phyloP scores from a whole-genome alignment of 2,113 vertebrate genomes.

The Bubalus kerabau region DNA sequence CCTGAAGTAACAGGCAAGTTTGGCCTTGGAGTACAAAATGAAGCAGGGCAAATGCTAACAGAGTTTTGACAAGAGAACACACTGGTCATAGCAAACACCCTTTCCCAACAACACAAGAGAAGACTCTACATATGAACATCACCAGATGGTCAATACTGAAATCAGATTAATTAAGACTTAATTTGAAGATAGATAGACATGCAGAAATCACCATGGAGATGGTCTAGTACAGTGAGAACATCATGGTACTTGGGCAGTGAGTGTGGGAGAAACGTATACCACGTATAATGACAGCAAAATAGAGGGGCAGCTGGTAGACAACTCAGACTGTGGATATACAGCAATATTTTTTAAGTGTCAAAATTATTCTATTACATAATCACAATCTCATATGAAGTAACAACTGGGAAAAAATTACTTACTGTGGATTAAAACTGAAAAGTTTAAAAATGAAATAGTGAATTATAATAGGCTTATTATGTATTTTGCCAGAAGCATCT shows the following conservation, averaged over 20 bases:
- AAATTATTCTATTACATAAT: not conserved
- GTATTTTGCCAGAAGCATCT: not conserved
- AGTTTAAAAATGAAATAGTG: not conserved
- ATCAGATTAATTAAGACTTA: not conserved
- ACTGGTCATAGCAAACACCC: not conserved
- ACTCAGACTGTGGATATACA: not conserved
- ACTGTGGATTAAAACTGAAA: not conserved
- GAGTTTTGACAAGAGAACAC: not conserved
- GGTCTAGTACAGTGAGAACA: not conserved
- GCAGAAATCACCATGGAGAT: not conserved
- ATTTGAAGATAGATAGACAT: not conserved
- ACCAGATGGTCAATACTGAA: not conserved
- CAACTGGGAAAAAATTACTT: too few relatives aligned
- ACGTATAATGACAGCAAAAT: not conserved
- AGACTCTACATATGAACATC: not conserved
- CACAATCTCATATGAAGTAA: not conserved
- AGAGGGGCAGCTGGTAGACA: not conserved
- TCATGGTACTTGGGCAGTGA: too few relatives aligned
- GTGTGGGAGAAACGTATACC: not conserved
- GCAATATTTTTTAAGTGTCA: not conserved
- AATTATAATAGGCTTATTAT: not conserved
- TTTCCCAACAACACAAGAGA: not conserved
- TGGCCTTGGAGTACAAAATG: not conserved
- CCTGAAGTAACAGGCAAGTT: not conserved
- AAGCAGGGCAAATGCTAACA: not conserved